Base-by-base conservation (phyloP, 2,888 invertebrate species). In the Chrysolina oricalcia region DNA sequence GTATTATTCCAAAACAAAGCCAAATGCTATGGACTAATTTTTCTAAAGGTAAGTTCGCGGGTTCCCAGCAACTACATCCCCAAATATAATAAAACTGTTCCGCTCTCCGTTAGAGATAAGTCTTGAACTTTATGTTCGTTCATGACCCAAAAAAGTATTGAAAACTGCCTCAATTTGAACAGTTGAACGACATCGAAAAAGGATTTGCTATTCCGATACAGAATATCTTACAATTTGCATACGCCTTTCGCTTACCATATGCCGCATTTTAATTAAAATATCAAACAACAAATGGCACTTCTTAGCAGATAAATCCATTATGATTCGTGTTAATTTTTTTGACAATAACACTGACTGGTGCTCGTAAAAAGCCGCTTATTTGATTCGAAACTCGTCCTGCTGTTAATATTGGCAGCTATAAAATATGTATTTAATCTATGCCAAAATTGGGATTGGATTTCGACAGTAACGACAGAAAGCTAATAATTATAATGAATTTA, bases 361-460 rank as follows among this genome's bases (percentile, higher is more conserved):
- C 19, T 21, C 19, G 13, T 21, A 53, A 53, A 53, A 53, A 21
- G 4, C 19, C 13, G 13, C 19, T 19, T 2, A 53, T 19, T 21
- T 53, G 10, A 53, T 53, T 19, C 21, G 13, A 53, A 53, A 53
- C 21, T 53, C 21, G 53, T 6, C 53, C 53, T 23, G 53, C 21
- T 9, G 21, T 19, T 5, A 21, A 19, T 0, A 19, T 21, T 8
- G 19, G 19, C 21, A 53, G 19, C 53, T 11, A 53, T 53, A 53
- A 53, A 53, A 53, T 53, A 21, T 53, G 53, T 21, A 53, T 53
- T 53, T 13, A 53, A 53, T 53, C 53, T 53, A 21, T 13, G 8
- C 9, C n/a, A 17, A 48, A 17, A 21, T 1, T 53, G 21, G 13
- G 10, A 53, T 19, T 53, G 21, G 11, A 6, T 9, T 21, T 53